phyloP scores from a whole-genome alignment of 2,797 vertebrate genomes.

The Syngnathus rostellatus region DNA sequence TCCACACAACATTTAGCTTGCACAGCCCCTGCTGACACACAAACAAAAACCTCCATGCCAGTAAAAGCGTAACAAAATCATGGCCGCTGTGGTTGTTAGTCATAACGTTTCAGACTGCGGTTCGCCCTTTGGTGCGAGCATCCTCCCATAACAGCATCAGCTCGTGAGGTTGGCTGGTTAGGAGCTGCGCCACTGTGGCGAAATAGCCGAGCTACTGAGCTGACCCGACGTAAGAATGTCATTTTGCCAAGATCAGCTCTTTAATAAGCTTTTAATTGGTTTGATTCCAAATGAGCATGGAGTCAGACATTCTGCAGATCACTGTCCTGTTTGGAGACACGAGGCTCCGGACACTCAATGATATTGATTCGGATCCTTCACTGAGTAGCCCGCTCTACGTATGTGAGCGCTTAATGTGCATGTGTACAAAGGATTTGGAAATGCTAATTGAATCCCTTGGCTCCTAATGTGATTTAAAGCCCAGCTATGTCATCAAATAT shows the following conservation, averaged over 20 bases:
- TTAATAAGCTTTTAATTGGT: constrained; percentile 18
- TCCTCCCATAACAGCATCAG: background rate
- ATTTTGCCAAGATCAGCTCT: constrained; percentile 18
- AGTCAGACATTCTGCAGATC: constrained; percentile 25
- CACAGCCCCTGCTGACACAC: background rate
- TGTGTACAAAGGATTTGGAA: constrained; percentile 33
- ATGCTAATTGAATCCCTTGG: constrained; percentile 31
- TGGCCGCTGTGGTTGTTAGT: background rate
- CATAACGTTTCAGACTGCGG: constrained; percentile 1
- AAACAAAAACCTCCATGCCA: constrained; percentile 3
- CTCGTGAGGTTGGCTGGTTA: constrained; percentile 26
- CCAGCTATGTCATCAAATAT: constrained; percentile 16
- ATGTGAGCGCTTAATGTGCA: constrained; percentile 35
- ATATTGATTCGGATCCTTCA: constrained; percentile 38
- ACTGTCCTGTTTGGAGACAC: constrained; percentile 27
- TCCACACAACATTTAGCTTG: background rate
- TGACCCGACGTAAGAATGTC: background rate
- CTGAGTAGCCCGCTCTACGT: constrained; percentile 32
- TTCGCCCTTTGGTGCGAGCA: constrained; percentile 8
- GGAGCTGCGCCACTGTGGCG: constrained; percentile 2
- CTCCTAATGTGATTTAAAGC: constrained; percentile 28
- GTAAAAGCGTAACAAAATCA: background rate
- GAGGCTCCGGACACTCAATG: constrained; percentile 36
- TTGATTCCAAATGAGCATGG: constrained; percentile 16
- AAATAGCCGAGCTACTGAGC: background rate